phyloP scores from a whole-genome alignment of 2,888 invertebrate species.

The Itoplectis maculator region DNA sequence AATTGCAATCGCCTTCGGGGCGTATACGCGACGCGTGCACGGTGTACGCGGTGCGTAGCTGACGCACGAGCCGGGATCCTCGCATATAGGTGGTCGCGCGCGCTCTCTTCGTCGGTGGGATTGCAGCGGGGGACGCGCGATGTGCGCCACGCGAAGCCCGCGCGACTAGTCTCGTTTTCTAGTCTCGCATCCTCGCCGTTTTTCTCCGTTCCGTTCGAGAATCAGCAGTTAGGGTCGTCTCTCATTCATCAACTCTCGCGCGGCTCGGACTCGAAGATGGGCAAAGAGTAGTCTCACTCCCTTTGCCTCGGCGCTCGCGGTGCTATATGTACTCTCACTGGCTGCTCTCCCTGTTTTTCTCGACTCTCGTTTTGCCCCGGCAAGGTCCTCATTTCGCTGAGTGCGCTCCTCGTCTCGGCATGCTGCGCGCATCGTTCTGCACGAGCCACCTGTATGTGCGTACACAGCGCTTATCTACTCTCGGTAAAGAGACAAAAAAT shows the following conservation, averaged over 20 bases:
- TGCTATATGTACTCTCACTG: constrained; percentile 10
- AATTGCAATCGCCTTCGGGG: constrained; percentile 22
- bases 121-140: not conserved
- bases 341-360: constrained; percentile 17
- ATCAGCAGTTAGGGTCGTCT: constrained; percentile 21
- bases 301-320: not conserved
- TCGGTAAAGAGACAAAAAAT: not conserved
- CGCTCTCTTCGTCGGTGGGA: not conserved
- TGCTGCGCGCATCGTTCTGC: too few species aligned
- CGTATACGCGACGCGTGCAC: not conserved
- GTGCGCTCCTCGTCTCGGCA: constrained; percentile 42
- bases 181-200: constrained; percentile 13
- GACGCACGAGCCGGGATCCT: not conserved
- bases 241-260: constrained; percentile 32
- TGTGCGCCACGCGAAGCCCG: too few species aligned
- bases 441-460: constrained; percentile 2
- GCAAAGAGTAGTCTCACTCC: constrained; percentile 6
- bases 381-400: constrained; percentile 56
- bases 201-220: constrained; percentile 21
- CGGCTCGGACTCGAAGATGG: constrained; percentile 3
- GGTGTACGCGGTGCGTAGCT: not conserved
- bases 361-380: not conserved
- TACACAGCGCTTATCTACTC: constrained; percentile 24
- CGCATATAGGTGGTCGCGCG: constrained; percentile 7
- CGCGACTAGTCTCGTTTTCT: constrained; percentile 19